phyloP scores from a whole-genome alignment of 2,113 vertebrate genomes.

The Sapajus apella region DNA sequence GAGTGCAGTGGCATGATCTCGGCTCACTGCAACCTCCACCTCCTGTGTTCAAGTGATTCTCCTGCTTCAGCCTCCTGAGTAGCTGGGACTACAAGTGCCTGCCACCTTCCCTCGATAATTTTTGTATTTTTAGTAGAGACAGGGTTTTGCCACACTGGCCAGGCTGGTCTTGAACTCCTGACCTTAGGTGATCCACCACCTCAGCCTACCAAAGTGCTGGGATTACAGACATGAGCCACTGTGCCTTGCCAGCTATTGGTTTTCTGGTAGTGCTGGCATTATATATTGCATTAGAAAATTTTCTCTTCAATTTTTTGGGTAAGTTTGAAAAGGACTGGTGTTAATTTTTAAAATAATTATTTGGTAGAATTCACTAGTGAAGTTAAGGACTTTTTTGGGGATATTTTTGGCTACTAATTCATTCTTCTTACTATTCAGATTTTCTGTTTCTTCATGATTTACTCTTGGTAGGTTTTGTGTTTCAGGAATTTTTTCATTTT shows the following conservation, averaged over 20 bases:
- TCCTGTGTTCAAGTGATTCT: too few relatives aligned
- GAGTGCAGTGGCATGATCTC: too few relatives aligned
- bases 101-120: too few relatives aligned
- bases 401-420: not conserved
- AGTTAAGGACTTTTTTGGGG: not conserved
- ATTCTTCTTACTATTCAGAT: not conserved
- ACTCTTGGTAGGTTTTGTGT: not conserved
- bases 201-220: too few relatives aligned
- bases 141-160: too few relatives aligned
- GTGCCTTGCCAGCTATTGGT: not conserved
- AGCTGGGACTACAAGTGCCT: too few relatives aligned
- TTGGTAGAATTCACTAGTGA: not conserved
- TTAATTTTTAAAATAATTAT: not conserved
- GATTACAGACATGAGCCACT: too few relatives aligned
- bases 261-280: not conserved
- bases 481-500: not conserved
- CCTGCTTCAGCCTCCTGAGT: too few relatives aligned
- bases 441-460: not conserved
- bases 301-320: not conserved
- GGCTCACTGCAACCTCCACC: too few relatives aligned
- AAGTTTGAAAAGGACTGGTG: not conserved
- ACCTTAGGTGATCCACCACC: too few relatives aligned
- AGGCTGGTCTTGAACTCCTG: too few relatives aligned
- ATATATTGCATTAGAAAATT: not conserved
- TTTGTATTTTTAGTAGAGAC: too few relatives aligned